Conservation (phyloP, 1,140 invertebrate genomes). For the Drosophila mayri region DNA sequence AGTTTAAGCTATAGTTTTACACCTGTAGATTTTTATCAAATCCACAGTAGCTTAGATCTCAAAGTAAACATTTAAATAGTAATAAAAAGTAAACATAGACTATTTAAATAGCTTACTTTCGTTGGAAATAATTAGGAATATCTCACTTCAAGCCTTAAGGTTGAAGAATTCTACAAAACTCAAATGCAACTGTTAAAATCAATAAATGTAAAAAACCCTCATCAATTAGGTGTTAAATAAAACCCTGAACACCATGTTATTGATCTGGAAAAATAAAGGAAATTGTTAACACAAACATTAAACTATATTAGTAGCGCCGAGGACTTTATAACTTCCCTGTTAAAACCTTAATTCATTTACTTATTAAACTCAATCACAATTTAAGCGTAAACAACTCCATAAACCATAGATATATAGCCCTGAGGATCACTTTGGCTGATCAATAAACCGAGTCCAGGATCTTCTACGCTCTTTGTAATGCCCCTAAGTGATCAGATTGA, state of each 20-base stretch:
- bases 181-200: neutral
- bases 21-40: too few relatives aligned
- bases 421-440: slow-evolving; percentile 6
- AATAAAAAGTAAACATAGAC: neutral
- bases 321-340: neutral
- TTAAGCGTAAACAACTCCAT: neutral
- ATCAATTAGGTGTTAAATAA: neutral
- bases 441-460: slow-evolving; percentile 7
- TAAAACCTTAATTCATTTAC: neutral
- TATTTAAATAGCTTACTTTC: neutral
- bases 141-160: neutral
- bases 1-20: neutral
- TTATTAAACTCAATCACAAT: neutral
- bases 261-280: neutral
- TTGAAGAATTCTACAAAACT: slow-evolving; percentile 2
- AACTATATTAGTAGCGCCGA: neutral
- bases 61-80: neutral
- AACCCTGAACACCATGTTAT: neutral
- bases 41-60: neutral
- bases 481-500: slow-evolving; percentile 28
- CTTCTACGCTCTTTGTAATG: neutral
- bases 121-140: neutral
- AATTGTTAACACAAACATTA: neutral
- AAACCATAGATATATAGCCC: neutral
- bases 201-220: neutral